Evolutionary conservation across 2,797 vertebrate species (phyloP).

Genomic region (Pterois miles): DNA sequence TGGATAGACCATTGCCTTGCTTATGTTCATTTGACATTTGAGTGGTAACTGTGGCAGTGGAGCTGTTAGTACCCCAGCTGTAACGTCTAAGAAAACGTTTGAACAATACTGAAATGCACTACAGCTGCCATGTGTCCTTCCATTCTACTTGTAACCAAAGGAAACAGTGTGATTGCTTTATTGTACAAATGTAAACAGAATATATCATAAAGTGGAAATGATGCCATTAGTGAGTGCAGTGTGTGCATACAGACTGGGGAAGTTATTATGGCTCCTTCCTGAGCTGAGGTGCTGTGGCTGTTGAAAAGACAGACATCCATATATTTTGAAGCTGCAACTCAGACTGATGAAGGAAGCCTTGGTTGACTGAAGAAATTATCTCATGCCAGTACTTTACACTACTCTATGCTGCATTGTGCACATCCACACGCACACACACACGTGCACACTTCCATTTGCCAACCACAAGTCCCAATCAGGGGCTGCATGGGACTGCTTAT

Average conservation of each 20-base stretch:
- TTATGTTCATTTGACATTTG: background rate
- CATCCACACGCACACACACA: background rate
- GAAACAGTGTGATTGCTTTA: constrained; percentile 13
- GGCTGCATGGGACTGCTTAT: constrained; percentile 60
- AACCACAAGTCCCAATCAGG: constrained; percentile 59
- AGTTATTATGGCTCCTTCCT: constrained; percentile 14
- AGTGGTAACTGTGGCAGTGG: background rate
- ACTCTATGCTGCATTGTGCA: constrained; percentile 7
- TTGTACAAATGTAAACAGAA: constrained; percentile 16
- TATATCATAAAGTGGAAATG: constrained; percentile 26
- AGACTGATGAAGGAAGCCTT: constrained; percentile 36
- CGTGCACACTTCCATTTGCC: constrained; percentile 30
- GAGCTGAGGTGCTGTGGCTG: background rate
- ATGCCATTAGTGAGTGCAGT: background rate
- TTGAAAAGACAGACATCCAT: constrained; percentile 37
- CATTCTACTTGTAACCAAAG: background rate
- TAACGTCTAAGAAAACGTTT: background rate
- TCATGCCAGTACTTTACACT: constrained; percentile 11
- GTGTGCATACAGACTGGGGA: constrained; percentile 2
- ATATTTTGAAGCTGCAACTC: constrained; percentile 32
- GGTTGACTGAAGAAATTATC: constrained; percentile 39
- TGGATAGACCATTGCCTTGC: background rate
- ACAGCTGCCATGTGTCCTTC: background rate
- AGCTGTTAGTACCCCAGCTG: background rate
- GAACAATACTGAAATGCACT: background rate